Base-by-base conservation (phyloP, 2,797 vertebrate genomes). In the Sciurus vulgaris region DNA sequence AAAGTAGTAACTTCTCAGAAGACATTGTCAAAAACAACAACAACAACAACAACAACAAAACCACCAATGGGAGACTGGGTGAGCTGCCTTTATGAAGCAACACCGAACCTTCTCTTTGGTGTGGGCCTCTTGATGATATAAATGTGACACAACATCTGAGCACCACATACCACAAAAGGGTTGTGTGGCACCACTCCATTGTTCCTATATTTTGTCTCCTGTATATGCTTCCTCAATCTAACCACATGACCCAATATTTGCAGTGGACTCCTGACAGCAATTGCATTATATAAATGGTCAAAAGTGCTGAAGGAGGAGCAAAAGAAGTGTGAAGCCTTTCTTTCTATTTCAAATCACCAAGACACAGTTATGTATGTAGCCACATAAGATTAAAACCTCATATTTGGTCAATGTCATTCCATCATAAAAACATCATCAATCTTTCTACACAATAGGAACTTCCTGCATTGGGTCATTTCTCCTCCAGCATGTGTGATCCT, bases 311-410 rank as follows among this genome's bases (percentile, higher is more conserved):
- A 3, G 2, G 0, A 5, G 18, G 70, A 7, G 6, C 44, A 1
- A 0, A 9, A 28, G 38, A 54, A 44, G 82, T 33, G 15, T 33
- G 38, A 30, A 72, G 77, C 35, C n/a, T 47, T 18, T 0, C 7
- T 30, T 49, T 49, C 44, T 17, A 30, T 41, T 74, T 89, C 22
- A 54, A 82, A 54, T 78, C 86, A 67, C 63, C 26, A 72, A 26
- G 41, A 12, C 22, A 33, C 0, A 0, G 7, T 38, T 7, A 28
- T 0, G 9, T 7, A 3, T 5, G 0, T 0, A 3, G 59, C 81
- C 44, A 4, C 17, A 4, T 10, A 5, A 59, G 12, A 13, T 3
- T 1, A 18, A 8, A 63, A 12, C 14, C 15, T 33, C 17, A 0
- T 18, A 14, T 1, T 11, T 22, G 24, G n/a, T 69, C 79, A 2